A percentile compares a stretch with the other conserved stretches of the same genome.
These are phyloP conservation scores for Drosophila greeni DNA, from an alignment of 2,888 invertebrate genomes.

Conservation along the genomic window DNA sequence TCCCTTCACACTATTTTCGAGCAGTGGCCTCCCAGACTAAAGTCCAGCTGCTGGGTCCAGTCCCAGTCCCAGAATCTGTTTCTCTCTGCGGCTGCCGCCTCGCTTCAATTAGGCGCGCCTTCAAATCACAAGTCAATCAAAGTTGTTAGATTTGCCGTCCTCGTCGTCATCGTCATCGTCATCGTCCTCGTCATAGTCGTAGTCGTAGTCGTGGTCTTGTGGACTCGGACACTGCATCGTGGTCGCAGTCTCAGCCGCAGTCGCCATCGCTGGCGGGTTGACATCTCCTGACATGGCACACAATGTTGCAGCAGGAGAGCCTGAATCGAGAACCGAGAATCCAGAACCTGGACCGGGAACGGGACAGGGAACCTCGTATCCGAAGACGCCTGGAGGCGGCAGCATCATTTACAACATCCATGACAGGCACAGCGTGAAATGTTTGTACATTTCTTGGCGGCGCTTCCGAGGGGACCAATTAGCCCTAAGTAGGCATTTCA, in stretches of 20 bases:
- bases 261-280: slow-evolving; percentile 51
- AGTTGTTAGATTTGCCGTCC: slow-evolving; percentile 75
- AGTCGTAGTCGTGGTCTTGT: slow-evolving; percentile 24
- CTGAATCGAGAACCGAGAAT: slow-evolving; percentile 3
- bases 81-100: slow-evolving; percentile 48
- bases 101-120: slow-evolving; percentile 77
- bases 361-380: slow-evolving; percentile 3
- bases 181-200: slow-evolving; percentile 33
- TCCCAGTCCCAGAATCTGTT: slow-evolving; percentile 33
- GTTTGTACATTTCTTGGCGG: slow-evolving; percentile 71
- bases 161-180: too few relatives aligned
- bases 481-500: slow-evolving; percentile 73
- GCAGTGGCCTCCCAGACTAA: slow-evolving; percentile 5
- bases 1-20: neutral
- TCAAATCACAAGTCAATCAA: slow-evolving; percentile 78
- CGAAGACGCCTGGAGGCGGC: slow-evolving; percentile 55
- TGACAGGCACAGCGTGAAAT: slow-evolving; percentile 78
- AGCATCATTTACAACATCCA: slow-evolving; percentile 77
- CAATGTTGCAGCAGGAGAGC: slow-evolving; percentile 34
- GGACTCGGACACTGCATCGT: slow-evolving; percentile 25
- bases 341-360: neutral
- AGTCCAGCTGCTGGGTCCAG: slow-evolving; percentile 26
- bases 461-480: slow-evolving; percentile 75
- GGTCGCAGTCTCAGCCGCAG: slow-evolving; percentile 33
- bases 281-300: slow-evolving; percentile 72